phyloP scores from a whole-genome alignment of 2,113 vertebrate genomes.

The Noturus placidus region DNA sequence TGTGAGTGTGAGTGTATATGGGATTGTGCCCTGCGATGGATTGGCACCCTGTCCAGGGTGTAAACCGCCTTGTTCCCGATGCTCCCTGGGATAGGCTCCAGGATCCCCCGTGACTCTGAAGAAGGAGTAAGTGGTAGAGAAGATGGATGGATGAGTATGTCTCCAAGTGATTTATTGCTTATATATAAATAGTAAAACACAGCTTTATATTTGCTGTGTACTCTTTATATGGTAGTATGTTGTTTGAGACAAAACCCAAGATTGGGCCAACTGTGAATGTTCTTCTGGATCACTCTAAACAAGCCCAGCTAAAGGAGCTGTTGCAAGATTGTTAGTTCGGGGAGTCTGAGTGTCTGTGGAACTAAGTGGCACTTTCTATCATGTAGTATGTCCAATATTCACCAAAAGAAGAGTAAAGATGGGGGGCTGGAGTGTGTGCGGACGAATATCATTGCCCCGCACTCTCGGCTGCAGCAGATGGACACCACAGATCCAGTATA shows the following conservation, averaged over 20 bases:
- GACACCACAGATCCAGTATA: slow-evolving; percentile 35
- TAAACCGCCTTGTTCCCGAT: no score
- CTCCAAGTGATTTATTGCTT: no score
- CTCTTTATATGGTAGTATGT: not conserved
- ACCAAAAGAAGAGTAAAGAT: slow-evolving; percentile 59
- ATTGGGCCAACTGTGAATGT: not conserved
- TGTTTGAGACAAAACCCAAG: not conserved
- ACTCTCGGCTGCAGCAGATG: slow-evolving; percentile 50
- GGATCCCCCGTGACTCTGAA: no score
- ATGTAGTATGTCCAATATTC: slow-evolving; percentile 58
- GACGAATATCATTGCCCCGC: slow-evolving; percentile 62
- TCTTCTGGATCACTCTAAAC: not conserved
- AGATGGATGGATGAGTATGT: no score
- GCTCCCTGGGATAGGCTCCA: no score
- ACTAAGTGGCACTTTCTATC: slow-evolving; percentile 40
- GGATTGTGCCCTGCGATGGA: no score
- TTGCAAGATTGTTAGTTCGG: not conserved
- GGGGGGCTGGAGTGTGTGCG: slow-evolving; percentile 54
- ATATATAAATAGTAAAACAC: not conserved
- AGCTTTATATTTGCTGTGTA: not conserved
- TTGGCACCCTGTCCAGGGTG: no score
- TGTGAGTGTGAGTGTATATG: no score
- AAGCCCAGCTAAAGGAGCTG: not conserved
- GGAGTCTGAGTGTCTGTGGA: slow-evolving; percentile 18
- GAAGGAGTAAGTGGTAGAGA: no score